Conservation (phyloP, 2,113 vertebrate genomes). For the Trogon melanurus region DNA sequence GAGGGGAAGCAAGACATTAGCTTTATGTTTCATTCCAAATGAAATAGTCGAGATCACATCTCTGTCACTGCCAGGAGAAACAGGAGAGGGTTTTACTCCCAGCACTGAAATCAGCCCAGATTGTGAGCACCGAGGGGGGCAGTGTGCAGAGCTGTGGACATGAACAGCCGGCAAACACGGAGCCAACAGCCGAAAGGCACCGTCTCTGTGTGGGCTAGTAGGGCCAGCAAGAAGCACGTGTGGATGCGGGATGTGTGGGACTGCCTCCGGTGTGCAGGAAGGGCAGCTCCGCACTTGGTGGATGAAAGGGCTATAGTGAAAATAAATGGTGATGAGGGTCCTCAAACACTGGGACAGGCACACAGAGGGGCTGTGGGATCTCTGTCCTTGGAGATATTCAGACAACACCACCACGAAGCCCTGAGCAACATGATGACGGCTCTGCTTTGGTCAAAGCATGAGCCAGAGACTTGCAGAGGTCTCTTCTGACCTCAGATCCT, state of each 20-base stretch:
- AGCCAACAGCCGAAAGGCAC: not conserved
- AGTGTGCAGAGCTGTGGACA: not conserved
- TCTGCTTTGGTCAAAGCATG: not conserved
- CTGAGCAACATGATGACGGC: not conserved
- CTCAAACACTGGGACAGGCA: not conserved
- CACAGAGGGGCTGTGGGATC: no score
- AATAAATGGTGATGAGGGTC: not conserved
- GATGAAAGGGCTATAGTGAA: not conserved
- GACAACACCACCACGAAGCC: not conserved
- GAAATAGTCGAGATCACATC: not conserved
- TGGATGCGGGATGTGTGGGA: not conserved
- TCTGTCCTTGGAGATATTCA: not conserved
- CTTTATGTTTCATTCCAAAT: not conserved
- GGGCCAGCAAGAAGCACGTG: not conserved
- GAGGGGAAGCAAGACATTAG: not conserved
- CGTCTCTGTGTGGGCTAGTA: not conserved
- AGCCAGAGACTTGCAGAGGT: not conserved
- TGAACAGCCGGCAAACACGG: not conserved
- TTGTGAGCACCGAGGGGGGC: fast-evolving
- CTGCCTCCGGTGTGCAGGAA: not conserved
- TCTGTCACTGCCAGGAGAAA: not conserved
- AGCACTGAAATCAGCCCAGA: not conserved
- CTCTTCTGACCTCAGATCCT: not conserved
- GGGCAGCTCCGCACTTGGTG: not conserved
- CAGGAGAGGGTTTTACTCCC: not conserved